phyloP scores from a whole-genome alignment of 2,888 invertebrate species.

The Hydraecia micacea region DNA sequence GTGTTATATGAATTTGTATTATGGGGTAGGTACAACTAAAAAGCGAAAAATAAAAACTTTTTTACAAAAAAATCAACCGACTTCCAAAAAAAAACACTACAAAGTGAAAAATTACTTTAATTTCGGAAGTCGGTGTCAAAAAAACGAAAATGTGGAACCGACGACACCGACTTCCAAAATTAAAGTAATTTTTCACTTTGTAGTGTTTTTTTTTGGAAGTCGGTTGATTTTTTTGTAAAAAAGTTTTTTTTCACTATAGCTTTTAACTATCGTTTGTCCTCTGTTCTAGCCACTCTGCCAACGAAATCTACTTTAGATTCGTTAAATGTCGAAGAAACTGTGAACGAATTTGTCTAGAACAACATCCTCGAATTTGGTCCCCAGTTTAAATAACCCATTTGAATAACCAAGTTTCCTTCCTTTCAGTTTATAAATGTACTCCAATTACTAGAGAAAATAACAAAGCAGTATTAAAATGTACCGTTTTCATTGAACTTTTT shows the following conservation, averaged over 20 bases:
- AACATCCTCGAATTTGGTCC: constrained; percentile 1
- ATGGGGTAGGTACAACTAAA: too few relatives aligned
- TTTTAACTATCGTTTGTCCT: background rate
- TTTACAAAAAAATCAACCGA: too few relatives aligned
- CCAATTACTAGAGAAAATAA: constrained; percentile 31
- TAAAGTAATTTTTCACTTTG: too few relatives aligned
- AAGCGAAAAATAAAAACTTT: too few relatives aligned
- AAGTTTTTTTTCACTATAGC: background rate
- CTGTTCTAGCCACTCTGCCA: background rate
- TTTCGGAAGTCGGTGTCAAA: too few relatives aligned
- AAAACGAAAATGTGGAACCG: too few relatives aligned
- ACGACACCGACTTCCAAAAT: too few relatives aligned
- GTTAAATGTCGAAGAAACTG: background rate
- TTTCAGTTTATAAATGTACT: constrained; percentile 22
- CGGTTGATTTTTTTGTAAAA: too few relatives aligned
- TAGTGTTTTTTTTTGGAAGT: too few relatives aligned
- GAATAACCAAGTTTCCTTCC: constrained; percentile 20
- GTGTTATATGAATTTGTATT: too few relatives aligned
- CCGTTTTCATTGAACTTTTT: constrained; percentile 34
- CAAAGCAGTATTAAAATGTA: constrained; percentile 25
- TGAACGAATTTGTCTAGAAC: background rate
- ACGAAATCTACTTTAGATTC: background rate
- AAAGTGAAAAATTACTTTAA: too few relatives aligned
- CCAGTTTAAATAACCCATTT: constrained; percentile 24
- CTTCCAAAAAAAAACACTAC: too few relatives aligned